Conservation (phyloP, 2,888 invertebrate species). For the Caenorhabditis macrosperma region DNA sequence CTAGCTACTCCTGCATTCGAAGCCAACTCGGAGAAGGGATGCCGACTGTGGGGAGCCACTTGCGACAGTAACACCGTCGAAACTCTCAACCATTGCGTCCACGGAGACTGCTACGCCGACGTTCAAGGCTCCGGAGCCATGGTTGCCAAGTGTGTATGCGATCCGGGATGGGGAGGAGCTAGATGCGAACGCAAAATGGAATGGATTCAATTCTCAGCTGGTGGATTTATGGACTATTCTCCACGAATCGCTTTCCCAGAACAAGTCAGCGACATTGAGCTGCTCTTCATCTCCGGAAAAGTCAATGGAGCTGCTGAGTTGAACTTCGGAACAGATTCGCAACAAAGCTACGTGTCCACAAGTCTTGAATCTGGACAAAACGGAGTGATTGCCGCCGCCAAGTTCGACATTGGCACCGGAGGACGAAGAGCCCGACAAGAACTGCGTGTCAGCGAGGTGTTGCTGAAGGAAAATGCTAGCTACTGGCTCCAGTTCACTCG, state of each 20-base stretch:
- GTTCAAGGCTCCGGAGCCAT: conserved; percentile 58
- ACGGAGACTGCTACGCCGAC: conserved; percentile 78
- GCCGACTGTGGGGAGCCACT: conserved; percentile 93
- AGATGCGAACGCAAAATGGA: conserved; percentile 80
- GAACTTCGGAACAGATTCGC: conserved; percentile 64
- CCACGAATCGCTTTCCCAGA: conserved; percentile 66
- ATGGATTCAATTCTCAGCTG: conserved; percentile 77
- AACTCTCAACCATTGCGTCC: conserved; percentile 68
- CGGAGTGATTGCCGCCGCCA: conserved; percentile 61
- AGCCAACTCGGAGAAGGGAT: conserved; percentile 83
- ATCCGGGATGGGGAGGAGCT: conserved; percentile 92
- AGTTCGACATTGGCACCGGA: conserved; percentile 62
- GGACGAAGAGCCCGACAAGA: conserved; percentile 51
- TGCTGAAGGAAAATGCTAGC: conserved; percentile 71
- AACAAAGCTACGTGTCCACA: conserved; percentile 64
- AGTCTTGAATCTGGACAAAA: conserved; percentile 57
- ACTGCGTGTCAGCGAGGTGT: conserved; percentile 58
- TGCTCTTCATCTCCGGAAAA: conserved; percentile 89
- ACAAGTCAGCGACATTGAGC: conserved; percentile 88
- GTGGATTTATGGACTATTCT: conserved; percentile 72
- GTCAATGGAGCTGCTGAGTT: conserved; percentile 81
- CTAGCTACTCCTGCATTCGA: conserved; percentile 89
- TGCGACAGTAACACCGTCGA: conserved; percentile 90
- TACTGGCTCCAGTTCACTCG: conserved; percentile 75
- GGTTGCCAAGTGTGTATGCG: conserved; percentile 88